These are phyloP conservation scores for Oscheius sp. DNA, from an alignment of 2,888 invertebrate species.

Conservation along the genomic window DNA sequence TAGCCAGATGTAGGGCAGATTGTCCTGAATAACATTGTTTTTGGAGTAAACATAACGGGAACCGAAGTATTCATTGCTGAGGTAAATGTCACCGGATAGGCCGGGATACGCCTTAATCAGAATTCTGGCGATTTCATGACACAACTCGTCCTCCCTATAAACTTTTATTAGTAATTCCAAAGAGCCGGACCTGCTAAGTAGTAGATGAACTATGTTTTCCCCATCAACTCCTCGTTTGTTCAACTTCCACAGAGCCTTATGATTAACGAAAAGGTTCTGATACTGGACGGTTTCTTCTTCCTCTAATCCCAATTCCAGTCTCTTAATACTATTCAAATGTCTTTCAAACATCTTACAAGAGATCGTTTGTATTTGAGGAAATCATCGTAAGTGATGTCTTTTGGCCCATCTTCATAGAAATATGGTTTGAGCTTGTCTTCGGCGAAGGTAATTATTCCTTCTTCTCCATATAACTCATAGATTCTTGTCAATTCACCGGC, in stretches of 20 bases:
- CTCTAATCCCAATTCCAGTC: slow-evolving; percentile 76
- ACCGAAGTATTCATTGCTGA: slow-evolving; percentile 96
- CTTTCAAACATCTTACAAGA: slow-evolving; percentile 28
- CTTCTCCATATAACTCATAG: slow-evolving; percentile 75
- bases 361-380: slow-evolving; percentile 83
- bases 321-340: slow-evolving; percentile 44
- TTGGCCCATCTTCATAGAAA: slow-evolving; percentile 80
- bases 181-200: slow-evolving; percentile 85
- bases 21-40: slow-evolving; percentile 77
- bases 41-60: slow-evolving; percentile 44
- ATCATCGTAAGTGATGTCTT: slow-evolving; percentile 80
- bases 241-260: slow-evolving; percentile 94
- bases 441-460: slow-evolving; percentile 74
- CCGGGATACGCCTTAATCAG: slow-evolving; percentile 77
- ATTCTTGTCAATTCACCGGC: slow-evolving; percentile 87
- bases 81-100: slow-evolving; percentile 89
- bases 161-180: neutral
- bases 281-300: slow-evolving; percentile 82
- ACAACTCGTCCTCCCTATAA: slow-evolving; percentile 49
- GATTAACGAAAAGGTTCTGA: slow-evolving; percentile 79
- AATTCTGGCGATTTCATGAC: slow-evolving; percentile 80
- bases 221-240: slow-evolving; percentile 92
- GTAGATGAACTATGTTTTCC: slow-evolving; percentile 90
- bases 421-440: slow-evolving; percentile 65
- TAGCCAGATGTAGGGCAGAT: slow-evolving; percentile 91